A percentile compares a stretch with the other conserved stretches of the same genome.
phyloP scores from a whole-genome alignment of 1,140 invertebrate species.

The Drosophila rufa region DNA sequence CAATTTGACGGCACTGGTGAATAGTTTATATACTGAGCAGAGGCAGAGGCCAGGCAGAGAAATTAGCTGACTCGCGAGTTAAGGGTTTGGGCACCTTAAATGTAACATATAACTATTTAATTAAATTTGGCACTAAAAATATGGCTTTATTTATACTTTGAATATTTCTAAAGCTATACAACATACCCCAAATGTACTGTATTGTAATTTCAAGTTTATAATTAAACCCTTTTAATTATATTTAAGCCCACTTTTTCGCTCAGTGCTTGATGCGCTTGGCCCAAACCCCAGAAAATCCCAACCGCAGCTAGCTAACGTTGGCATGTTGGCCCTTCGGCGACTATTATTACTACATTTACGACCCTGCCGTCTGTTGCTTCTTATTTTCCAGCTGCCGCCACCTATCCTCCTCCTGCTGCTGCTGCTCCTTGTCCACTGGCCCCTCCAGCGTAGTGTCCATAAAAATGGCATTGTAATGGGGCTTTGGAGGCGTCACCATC shows the following conservation, averaged over 20 bases:
- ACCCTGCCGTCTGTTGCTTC: conserved; percentile 48
- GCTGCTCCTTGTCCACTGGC: conserved; percentile 1
- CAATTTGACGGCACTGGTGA: too few relatives aligned
- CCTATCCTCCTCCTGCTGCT: conserved; percentile 17
- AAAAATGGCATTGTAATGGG: conserved; percentile 64
- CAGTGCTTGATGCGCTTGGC: conserved; percentile 19
- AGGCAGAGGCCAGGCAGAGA: too few relatives aligned
- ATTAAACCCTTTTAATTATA: too few relatives aligned
- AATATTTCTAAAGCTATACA: too few relatives aligned
- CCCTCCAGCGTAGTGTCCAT: conserved; percentile 34
- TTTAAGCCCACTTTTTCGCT: neutral
- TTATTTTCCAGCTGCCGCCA: conserved; percentile 33
- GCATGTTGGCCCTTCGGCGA: conserved; percentile 57
- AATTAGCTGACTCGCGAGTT: too few relatives aligned
- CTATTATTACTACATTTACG: conserved; percentile 77
- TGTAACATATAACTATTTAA: neutral
- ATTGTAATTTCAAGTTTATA: neutral
- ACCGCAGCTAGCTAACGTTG: conserved; percentile 45
- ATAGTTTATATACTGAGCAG: too few relatives aligned
- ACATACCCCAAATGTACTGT: too few relatives aligned
- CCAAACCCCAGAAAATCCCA: conserved; percentile 14
- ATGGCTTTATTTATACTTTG: neutral
- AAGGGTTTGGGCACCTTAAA: too few relatives aligned
- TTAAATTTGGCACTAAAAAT: neutral
- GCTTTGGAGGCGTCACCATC: conserved; percentile 43